A percentile compares a stretch with the other conserved stretches of the same genome.
These are phyloP conservation scores for Cheirogaleus major DNA, from an alignment of 2,797 vertebrate species.

Conservation along the genomic window DNA sequence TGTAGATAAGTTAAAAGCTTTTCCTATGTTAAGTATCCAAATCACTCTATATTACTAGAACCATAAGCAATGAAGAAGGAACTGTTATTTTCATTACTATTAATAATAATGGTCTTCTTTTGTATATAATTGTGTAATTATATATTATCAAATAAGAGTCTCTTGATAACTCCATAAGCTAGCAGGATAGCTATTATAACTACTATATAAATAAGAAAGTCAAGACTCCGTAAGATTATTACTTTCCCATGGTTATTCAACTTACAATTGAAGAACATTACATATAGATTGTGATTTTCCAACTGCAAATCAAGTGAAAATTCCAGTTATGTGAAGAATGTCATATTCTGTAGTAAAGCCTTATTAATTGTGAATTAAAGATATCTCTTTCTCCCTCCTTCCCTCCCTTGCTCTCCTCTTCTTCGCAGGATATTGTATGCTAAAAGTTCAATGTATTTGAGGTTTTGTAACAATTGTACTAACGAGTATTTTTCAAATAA, in stretches of 20 bases:
- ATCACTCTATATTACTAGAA: neutral
- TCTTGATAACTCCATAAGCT: neutral
- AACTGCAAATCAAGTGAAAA: slow-evolving; percentile 24
- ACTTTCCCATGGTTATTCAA: neutral
- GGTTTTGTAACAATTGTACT: neutral
- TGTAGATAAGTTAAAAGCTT: neutral
- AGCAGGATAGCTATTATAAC: neutral
- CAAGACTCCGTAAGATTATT: neutral
- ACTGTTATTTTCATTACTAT: slow-evolving; percentile 35
- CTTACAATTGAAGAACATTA: neutral
- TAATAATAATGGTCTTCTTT: slow-evolving; percentile 28
- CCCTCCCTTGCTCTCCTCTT: neutral
- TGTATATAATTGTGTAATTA: neutral
- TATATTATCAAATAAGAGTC: neutral
- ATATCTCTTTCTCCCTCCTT: neutral
- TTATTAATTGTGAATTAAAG: neutral
- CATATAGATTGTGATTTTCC: neutral
- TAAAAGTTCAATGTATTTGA: neutral
- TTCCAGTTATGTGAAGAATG: neutral
- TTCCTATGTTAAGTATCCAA: neutral
- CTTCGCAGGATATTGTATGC: neutral
- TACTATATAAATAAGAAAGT: slow-evolving; percentile 17
- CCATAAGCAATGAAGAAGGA: neutral
- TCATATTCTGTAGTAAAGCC: neutral
- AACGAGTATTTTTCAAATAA: neutral